Conservation (phyloP, 2,888 invertebrate species). For the Heliconius hortense region DNA sequence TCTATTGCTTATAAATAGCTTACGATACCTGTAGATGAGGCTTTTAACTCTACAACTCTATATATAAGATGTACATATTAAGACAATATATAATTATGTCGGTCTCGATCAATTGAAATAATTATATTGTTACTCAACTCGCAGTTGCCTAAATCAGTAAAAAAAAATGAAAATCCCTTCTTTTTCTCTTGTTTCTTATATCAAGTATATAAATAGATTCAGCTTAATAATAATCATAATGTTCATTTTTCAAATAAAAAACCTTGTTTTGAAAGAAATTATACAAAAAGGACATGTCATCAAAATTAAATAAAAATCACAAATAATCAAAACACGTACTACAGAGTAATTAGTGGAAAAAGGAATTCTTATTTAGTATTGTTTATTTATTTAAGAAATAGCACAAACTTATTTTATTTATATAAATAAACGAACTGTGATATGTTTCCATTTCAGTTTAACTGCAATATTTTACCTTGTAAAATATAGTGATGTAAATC, state of each 20-base stretch:
- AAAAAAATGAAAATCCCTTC: not conserved
- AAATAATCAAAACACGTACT: not conserved
- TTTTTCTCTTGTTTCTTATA: not conserved
- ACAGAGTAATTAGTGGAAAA: not conserved
- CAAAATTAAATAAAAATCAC: not conserved
- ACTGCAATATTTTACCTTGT: slow-evolving; percentile 17
- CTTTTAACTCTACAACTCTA: slow-evolving; percentile 43
- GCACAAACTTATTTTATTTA: slow-evolving; percentile 31
- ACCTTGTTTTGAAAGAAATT: not conserved
- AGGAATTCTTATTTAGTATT: not conserved
- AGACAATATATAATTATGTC: not conserved
- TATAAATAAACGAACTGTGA: slow-evolving; percentile 45
- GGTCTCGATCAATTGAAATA: not conserved
- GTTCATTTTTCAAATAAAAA: not conserved
- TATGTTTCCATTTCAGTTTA: slow-evolving; percentile 40
- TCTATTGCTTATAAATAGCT: slow-evolving; percentile 47
- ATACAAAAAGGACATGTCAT: not conserved
- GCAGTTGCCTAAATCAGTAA: not conserved
- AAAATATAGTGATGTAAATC: slow-evolving; percentile 7
- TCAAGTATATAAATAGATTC: not conserved
- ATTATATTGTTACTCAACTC: not conserved
- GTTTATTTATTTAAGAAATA: slow-evolving; percentile 15
- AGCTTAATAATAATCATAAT: not conserved
- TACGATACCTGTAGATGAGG: slow-evolving; percentile 46
- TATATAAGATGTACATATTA: slow-evolving; percentile 44